Evolutionary conservation across 1,140 invertebrate species (phyloP).

Genomic region (Amyelois transitella): DNA sequence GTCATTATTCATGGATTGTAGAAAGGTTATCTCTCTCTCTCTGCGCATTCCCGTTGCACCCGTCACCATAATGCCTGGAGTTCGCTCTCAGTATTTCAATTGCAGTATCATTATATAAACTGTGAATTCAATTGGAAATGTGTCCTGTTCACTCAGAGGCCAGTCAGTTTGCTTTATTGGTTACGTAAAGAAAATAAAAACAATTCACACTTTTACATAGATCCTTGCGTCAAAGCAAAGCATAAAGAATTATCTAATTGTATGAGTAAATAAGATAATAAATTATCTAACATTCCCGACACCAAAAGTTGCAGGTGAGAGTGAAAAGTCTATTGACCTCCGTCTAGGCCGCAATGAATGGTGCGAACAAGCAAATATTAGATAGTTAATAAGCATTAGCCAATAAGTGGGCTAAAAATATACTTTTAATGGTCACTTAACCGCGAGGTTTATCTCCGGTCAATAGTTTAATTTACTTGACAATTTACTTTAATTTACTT

Average conservation of each 20-base stretch:
- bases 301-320: conserved; percentile 2
- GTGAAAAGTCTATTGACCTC: conserved; percentile 4
- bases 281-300: not conserved
- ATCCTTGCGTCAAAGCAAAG: not conserved
- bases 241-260: not conserved
- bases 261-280: not conserved
- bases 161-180: not conserved
- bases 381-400: not conserved
- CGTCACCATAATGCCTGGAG: no score
- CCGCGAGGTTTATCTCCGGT: no score
- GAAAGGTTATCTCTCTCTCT: no score
- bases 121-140: no score
- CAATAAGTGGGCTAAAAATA: not conserved
- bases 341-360: not conserved
- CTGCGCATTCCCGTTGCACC: no score
- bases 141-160: no score
- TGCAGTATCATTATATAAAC: no score
- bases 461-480: no score
- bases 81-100: no score
- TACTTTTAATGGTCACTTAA: no score
- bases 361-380: not conserved
- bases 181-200: not conserved
- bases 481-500: no score
- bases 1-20: no score
- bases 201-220: not conserved